Base-by-base conservation (phyloP, 2,888 invertebrate species). In the Timandra comae region DNA sequence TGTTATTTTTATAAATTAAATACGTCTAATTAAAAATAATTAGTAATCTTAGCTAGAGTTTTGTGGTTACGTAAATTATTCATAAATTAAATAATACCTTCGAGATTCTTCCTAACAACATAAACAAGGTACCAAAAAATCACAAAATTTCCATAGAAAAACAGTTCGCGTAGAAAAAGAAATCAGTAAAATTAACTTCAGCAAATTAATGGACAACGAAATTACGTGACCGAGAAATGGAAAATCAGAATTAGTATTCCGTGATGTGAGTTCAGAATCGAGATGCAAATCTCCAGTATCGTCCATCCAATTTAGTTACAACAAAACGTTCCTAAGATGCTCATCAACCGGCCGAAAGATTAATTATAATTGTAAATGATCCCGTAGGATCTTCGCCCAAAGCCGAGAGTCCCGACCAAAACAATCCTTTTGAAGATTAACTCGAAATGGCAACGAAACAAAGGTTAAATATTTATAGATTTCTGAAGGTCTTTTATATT, bases 321-420 rank as follows among this genome's bases (percentile, higher is more conserved):
- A 67, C 66, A 54, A 64, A 68, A 69, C 56, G 54, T 33, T 9
- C 19, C 46, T 49, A 45, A 58, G 68, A 65, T 66, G 71, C 61
- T 65, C 71, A 65, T 78, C 78, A 75, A 68, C 63, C 65, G 67
- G 63, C 66, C 59, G 52, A 50, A 53, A 64, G 77, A 77, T 79
- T 79, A 76, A 81, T 82, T 82, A 78, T 70, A 81, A 79, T 82
- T 82, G 81, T 74, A 82, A 80, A 82, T 79, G 70, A 69, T 60
- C 55, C 59, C 51, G 42, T 58, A 54, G 61, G 63, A 68, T 75
- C 70, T 60, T 70, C 58, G 48, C 53, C 47, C 57, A 63, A 76
- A 70, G 76, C 69, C 58, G 44, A 66, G 65, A 78, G 76, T 80
- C 74, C 73, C 62, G 66, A 76, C 77, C 77, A 64, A 80, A 80